phyloP scores from a whole-genome alignment of 1,140 invertebrate species.

The Meloidogyne exigua region DNA sequence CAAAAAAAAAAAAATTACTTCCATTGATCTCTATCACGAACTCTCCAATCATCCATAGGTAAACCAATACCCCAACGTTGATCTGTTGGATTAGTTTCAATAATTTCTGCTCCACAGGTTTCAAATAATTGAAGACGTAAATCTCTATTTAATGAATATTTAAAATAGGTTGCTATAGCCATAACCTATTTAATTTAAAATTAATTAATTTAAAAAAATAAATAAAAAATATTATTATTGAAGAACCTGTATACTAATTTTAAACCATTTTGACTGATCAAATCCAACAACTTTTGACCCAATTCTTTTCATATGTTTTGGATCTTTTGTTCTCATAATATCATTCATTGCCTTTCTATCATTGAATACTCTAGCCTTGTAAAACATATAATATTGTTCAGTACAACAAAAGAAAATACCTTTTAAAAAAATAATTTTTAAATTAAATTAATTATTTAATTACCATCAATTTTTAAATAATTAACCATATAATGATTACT shows the following conservation, averaged over 20 bases:
- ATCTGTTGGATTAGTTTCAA: conserved; percentile 38
- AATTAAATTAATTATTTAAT: conserved; percentile 8
- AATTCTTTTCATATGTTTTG: conserved; percentile 37
- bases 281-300: conserved; percentile 27
- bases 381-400: conserved; percentile 40
- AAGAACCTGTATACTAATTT: conserved; percentile 28
- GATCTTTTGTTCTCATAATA: conserved; percentile 29
- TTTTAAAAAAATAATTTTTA: background rate
- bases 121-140: conserved; percentile 30
- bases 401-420: conserved; percentile 23
- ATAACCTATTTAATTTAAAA: conserved; percentile 29
- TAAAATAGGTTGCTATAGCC: conserved; percentile 27
- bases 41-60: conserved; percentile 16
- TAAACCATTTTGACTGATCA: conserved; percentile 36
- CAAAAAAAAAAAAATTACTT: background rate
- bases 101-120: conserved; percentile 21
- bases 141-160: conserved; percentile 40
- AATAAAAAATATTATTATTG: background rate
- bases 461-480: conserved; percentile 31
- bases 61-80: conserved; percentile 35
- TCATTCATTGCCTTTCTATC: conserved; percentile 13
- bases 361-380: conserved; percentile 30
- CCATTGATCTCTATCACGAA: conserved; percentile 32
- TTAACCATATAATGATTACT: conserved; percentile 41
- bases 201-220: background rate